Evolutionary conservation across 2,113 vertebrate species (phyloP).

Genomic region (Xiphophorus couchianus): DNA sequence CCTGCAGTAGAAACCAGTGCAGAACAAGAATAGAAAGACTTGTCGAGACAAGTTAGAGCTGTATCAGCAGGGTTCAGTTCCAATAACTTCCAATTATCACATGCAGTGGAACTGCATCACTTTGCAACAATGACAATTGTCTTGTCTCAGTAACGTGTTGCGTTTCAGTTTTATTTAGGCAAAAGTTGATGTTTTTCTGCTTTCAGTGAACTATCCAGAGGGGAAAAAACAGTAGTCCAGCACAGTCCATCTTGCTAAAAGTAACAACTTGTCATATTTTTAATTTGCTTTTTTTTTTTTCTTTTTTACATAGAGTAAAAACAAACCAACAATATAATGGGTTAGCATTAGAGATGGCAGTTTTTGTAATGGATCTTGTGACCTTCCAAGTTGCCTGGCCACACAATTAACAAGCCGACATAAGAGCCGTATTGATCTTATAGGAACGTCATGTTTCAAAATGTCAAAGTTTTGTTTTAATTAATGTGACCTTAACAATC

Average conservation of each 20-base stretch:
- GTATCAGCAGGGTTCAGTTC: too few relatives aligned
- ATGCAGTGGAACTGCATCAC: too few relatives aligned
- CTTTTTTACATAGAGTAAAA: not conserved
- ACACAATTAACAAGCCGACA: constrained; percentile 9
- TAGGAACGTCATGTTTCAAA: constrained; percentile 6
- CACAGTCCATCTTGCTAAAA: not conserved
- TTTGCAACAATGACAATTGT: too few relatives aligned
- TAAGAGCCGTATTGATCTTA: not conserved
- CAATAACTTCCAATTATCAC: too few relatives aligned
- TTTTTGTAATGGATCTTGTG: constrained; percentile 18
- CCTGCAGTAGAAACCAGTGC: too few relatives aligned
- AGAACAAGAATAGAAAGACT: too few relatives aligned
- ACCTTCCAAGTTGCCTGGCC: constrained; percentile 21
- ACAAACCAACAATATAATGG: constrained; percentile 11
- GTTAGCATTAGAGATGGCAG: constrained; percentile 11
- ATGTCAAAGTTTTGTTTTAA: constrained; percentile 2
- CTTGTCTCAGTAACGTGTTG: too few relatives aligned
- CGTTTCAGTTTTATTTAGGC: too few relatives aligned
- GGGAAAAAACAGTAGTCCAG: not conserved
- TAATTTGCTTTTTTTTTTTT: not conserved
- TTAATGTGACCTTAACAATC: constrained; percentile 11
- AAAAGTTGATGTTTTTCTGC: too few relatives aligned
- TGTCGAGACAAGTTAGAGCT: too few relatives aligned
- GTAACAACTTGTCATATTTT: constrained; percentile 2
- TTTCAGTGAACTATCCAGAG: not conserved